phyloP scores from a whole-genome alignment of 2,888 invertebrate species.

The Leptinotarsa rubiginosa region DNA sequence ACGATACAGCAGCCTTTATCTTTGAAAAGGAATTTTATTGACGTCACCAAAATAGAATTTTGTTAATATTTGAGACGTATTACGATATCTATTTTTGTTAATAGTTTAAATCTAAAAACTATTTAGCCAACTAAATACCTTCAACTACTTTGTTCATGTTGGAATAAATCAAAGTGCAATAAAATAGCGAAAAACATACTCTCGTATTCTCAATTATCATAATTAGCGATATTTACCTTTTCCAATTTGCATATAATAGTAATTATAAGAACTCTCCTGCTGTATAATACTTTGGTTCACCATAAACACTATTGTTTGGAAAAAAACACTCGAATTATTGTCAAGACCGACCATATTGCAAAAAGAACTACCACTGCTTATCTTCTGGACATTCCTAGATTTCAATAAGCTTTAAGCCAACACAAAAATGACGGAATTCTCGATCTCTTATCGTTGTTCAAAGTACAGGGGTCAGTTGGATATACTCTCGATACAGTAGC shows the following conservation, averaged over 20 bases:
- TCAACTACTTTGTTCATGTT: neutral
- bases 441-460: slow-evolving; percentile 18
- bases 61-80: too few species aligned
- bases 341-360: slow-evolving; percentile 51
- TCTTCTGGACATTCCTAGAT: slow-evolving; percentile 32
- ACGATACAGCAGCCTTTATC: too few species aligned
- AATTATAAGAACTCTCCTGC: slow-evolving; percentile 61
- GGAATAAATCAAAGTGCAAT: neutral
- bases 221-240: slow-evolving; percentile 56
- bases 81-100: too few species aligned
- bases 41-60: too few species aligned
- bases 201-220: too few species aligned
- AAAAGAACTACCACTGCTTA: neutral
- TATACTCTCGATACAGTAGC: neutral
- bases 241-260: slow-evolving; percentile 63
- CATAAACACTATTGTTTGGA: slow-evolving; percentile 60
- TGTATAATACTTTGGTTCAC: slow-evolving; percentile 60
- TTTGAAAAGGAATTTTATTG: too few species aligned
- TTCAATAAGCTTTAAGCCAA: slow-evolving; percentile 8
- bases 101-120: too few species aligned
- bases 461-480: slow-evolving; percentile 25
- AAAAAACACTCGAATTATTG: slow-evolving; percentile 57
- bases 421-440: slow-evolving; percentile 21
- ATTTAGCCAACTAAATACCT: neutral
- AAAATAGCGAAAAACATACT: too few species aligned